phyloP scores from a whole-genome alignment of 2,888 invertebrate species.

The Sphinx pinastri region DNA sequence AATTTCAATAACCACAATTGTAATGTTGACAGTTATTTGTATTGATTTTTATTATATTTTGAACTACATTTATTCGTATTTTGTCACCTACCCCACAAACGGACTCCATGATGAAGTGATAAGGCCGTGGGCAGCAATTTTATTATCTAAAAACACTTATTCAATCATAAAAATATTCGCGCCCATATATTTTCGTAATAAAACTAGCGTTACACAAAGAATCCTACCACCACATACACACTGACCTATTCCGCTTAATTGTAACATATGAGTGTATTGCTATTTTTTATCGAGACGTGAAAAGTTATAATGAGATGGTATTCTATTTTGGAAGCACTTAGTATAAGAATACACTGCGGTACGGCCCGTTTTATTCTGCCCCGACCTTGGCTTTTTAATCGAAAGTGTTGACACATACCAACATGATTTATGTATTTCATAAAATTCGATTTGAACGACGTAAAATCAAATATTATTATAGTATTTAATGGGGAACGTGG shows the following conservation, averaged over 20 bases:
- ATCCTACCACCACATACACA: slow-evolving; percentile 17
- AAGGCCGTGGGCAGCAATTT: not conserved
- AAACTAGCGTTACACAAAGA: not conserved
- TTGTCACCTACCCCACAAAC: too few relatives aligned
- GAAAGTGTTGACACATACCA: slow-evolving; percentile 77
- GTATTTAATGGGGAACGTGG: slow-evolving; percentile 64
- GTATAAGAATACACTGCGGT: slow-evolving; percentile 68
- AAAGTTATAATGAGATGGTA: slow-evolving; percentile 76
- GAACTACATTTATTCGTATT: too few relatives aligned
- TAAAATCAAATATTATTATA: slow-evolving; percentile 72
- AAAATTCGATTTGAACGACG: slow-evolving; percentile 66
- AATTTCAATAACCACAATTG: too few relatives aligned
- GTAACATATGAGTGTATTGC: slow-evolving; percentile 73
- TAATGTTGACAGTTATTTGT: too few relatives aligned
- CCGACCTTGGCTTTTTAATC: slow-evolving; percentile 75
- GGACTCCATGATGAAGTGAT: too few relatives aligned
- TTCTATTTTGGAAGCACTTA: slow-evolving; percentile 76
- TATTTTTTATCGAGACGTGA: slow-evolving; percentile 74
- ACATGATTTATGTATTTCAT: slow-evolving; percentile 73
- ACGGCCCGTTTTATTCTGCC: slow-evolving; percentile 56
- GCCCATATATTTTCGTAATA: not conserved
- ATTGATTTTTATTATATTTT: too few relatives aligned
- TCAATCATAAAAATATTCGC: not conserved
- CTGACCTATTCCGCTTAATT: slow-evolving; percentile 48
- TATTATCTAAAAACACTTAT: not conserved